Percentiles rank a stretch among this genome's conserved stretches.
phyloP scores from a whole-genome alignment of 2,113 vertebrate species.

The Urocolius indicus region DNA sequence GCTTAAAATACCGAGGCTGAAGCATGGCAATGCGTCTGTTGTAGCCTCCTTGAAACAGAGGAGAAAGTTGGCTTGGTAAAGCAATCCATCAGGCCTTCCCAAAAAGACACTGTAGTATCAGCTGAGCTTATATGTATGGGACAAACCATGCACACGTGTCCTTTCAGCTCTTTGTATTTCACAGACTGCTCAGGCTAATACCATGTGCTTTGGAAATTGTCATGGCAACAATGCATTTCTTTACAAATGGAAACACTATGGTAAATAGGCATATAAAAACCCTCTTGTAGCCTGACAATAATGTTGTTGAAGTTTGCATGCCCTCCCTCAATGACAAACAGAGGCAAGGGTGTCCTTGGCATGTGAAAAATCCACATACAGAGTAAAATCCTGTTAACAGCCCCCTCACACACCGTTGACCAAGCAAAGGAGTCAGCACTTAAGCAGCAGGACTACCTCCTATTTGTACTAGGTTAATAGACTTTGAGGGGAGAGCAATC shows the following conservation, averaged over 20 bases:
- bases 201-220: neutral
- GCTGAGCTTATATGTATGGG: neutral
- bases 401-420: neutral
- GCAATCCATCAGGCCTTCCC: neutral
- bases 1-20: neutral
- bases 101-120: neutral
- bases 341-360: neutral
- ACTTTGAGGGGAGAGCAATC: fast-evolving
- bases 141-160: neutral
- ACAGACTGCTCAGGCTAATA: neutral
- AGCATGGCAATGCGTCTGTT: fast-evolving
- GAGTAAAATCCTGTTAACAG: slow-evolving; percentile 4
- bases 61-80: neutral
- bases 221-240: neutral
- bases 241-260: neutral
- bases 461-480: fast-evolving
- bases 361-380: neutral
- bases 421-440: neutral
- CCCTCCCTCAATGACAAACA: neutral
- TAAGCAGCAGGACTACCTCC: neutral
- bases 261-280: slow-evolving; percentile 35
- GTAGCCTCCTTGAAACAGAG: neutral
- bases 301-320: neutral
- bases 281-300: slow-evolving; percentile 9
- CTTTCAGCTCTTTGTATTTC: neutral